phyloP scores from a whole-genome alignment of 2,888 invertebrate genomes.

The Conomelus anceps region DNA sequence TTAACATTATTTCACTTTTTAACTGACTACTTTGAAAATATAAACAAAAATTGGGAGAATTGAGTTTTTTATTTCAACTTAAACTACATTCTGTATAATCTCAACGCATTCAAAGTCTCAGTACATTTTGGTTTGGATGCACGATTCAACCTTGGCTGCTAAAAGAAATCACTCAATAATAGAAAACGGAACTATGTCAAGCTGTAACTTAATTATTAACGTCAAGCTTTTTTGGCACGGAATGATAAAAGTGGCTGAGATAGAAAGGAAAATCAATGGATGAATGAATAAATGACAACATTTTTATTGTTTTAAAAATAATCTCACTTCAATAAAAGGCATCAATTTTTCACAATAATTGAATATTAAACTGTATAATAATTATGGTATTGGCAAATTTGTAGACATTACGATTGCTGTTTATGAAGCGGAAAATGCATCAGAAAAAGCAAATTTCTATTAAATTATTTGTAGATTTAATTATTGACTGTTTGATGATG shows the following conservation, averaged over 20 bases:
- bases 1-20: too few species aligned
- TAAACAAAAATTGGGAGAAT: too few species aligned
- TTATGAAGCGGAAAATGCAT: not conserved
- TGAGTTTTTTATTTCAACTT: too few species aligned
- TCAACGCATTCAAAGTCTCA: not conserved
- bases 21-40: too few species aligned
- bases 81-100: too few species aligned
- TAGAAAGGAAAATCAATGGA: not conserved
- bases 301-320: not conserved
- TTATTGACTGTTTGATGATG: too few species aligned
- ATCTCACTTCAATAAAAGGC: not conserved
- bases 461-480: too few species aligned
- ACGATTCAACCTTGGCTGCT: not conserved
- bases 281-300: not conserved
- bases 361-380: not conserved
- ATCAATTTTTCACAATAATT: not conserved
- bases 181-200: not conserved
- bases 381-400: not conserved
- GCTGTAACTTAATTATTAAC: not conserved
- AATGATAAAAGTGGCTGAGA: not conserved
- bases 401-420: not conserved
- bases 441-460: not conserved
- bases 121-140: not conserved
- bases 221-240: not conserved
- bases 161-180: not conserved